Conservation (phyloP, 2,888 invertebrate species). For the Orthonevra nobilis region DNA sequence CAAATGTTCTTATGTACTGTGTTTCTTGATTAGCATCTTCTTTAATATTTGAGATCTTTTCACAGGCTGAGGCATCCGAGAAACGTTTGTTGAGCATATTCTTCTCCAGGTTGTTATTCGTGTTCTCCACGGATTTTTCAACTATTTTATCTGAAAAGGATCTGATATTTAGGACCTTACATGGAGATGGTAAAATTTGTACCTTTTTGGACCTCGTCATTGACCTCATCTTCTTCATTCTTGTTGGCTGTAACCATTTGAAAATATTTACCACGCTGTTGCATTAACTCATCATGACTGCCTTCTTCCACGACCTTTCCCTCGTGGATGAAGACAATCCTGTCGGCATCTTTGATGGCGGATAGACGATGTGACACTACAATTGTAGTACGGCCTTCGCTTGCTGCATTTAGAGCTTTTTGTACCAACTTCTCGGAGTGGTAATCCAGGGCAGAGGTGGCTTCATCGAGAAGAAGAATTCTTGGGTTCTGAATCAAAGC, state of each 20-base stretch:
- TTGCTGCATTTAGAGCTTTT: slow-evolving; percentile 87
- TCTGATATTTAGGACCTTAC: background rate
- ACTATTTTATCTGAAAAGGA: slow-evolving; percentile 13
- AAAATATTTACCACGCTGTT: slow-evolving; percentile 84
- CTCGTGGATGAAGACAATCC: slow-evolving; percentile 85
- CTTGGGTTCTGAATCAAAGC: slow-evolving; percentile 88
- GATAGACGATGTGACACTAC: slow-evolving; percentile 87
- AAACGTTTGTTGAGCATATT: slow-evolving; percentile 43
- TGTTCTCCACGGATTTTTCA: slow-evolving; percentile 36
- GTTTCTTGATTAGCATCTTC: too few relatives aligned
- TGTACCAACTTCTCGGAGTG: slow-evolving; percentile 90
- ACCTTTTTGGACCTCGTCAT: slow-evolving; percentile 45
- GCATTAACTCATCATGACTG: slow-evolving; percentile 85
- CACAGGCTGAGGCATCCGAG: slow-evolving; percentile 42
- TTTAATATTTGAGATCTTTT: background rate
- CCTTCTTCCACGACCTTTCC: slow-evolving; percentile 87
- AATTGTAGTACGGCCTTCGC: slow-evolving; percentile 86
- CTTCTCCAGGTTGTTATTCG: slow-evolving; percentile 36
- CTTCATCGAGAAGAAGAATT: slow-evolving; percentile 89
- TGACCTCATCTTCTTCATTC: slow-evolving; percentile 70
- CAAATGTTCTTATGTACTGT: slow-evolving; percentile 74
- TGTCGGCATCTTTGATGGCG: slow-evolving; percentile 86
- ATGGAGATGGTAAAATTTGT: background rate
- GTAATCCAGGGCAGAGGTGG: slow-evolving; percentile 90
- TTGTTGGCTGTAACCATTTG: slow-evolving; percentile 82